Evolutionary conservation across 1,140 invertebrate genomes (phyloP).

Genomic region (Triops longicaudatus): DNA sequence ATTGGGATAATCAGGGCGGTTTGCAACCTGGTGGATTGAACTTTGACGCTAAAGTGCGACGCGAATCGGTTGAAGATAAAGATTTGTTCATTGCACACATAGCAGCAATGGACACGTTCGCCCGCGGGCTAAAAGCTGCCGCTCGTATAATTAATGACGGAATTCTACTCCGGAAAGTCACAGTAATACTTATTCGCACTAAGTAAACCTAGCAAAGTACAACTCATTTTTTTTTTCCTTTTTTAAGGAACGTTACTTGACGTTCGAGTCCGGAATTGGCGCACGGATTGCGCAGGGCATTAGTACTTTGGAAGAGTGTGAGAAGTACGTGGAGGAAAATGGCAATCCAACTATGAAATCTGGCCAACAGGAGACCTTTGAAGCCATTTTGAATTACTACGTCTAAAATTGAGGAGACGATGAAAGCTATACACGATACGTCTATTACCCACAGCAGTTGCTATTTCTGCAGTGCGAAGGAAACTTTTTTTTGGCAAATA

Average conservation of each 20-base stretch:
- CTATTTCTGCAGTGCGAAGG: not conserved
- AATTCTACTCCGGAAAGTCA: not conserved
- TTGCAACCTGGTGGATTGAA: slow-evolving; percentile 52
- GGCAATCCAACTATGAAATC: slow-evolving; percentile 39
- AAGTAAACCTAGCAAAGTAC: not conserved
- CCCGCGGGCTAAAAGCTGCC: slow-evolving; percentile 47
- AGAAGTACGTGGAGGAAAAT: slow-evolving; percentile 42
- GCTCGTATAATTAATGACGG: slow-evolving; percentile 42
- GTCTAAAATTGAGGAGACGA: slow-evolving; percentile 29
- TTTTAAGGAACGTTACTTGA: slow-evolving; percentile 45
- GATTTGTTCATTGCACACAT: slow-evolving; percentile 50
- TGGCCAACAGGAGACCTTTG: slow-evolving; percentile 43
- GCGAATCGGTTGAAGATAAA: slow-evolving; percentile 45
- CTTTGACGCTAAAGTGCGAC: slow-evolving; percentile 46
- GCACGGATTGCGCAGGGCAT: slow-evolving; percentile 46
- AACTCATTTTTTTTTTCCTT: not conserved
- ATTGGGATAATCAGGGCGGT: slow-evolving; percentile 41
- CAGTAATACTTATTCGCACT: not conserved
- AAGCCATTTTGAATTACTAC: slow-evolving; percentile 42
- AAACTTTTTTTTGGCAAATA: not conserved
- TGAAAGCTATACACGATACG: not conserved
- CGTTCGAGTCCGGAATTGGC: slow-evolving; percentile 49
- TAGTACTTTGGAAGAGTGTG: slow-evolving; percentile 51
- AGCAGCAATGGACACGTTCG: slow-evolving; percentile 51
- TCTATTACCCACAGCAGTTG: not conserved